These are phyloP conservation scores for Cichladusa arquata DNA, from an alignment of 2,113 vertebrate species.

Conservation along the genomic window DNA sequence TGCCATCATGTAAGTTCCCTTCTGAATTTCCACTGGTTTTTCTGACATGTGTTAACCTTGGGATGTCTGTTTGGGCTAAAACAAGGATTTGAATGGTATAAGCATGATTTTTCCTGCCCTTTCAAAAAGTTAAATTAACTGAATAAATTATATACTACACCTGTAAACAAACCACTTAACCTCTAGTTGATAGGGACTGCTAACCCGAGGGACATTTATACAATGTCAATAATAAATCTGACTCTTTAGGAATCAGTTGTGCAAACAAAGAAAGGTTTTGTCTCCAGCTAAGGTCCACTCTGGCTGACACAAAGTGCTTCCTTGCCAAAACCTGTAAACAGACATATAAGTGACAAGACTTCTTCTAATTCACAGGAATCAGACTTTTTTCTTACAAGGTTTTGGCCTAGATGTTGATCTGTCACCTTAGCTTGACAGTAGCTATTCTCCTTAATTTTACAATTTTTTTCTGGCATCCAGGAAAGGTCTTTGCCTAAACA, in stretches of 20 bases:
- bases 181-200: not conserved
- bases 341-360: not conserved
- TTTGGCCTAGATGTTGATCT: not conserved
- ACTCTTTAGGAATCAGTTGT: not conserved
- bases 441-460: not conserved
- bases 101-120: not conserved
- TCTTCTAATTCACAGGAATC: not conserved
- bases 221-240: not conserved
- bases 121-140: not conserved
- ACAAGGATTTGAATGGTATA: not conserved
- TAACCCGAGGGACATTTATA: not conserved
- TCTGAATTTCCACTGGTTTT: not conserved
- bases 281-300: not conserved
- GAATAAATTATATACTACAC: not conserved
- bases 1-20: conserved; percentile 70
- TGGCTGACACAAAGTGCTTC: not conserved
- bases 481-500: not conserved
- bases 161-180: not conserved
- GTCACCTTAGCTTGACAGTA: not conserved
- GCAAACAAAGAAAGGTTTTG: not conserved
- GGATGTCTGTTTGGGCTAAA: not conserved
- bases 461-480: not conserved
- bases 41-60: not conserved
- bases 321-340: not conserved
- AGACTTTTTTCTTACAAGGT: fast-evolving